A percentile compares a stretch with the other conserved stretches of the same genome.
Evolutionary conservation across 2,888 invertebrate genomes (phyloP).

Genomic region (Cephus pygmeus): DNA sequence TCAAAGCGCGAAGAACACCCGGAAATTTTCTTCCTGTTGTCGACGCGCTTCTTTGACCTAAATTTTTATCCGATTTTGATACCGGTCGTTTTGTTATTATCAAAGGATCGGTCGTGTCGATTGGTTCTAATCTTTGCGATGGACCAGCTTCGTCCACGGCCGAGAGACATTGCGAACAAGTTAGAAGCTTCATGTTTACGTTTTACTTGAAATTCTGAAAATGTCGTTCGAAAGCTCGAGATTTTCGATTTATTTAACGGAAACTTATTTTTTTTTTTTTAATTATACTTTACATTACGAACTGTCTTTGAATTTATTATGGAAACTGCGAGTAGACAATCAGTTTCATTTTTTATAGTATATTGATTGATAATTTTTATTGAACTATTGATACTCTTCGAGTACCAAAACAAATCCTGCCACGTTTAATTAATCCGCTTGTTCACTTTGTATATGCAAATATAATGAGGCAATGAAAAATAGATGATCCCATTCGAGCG

Average conservation of each 20-base stretch:
- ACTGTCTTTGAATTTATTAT: background rate
- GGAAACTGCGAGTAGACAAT: background rate
- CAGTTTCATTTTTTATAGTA: background rate
- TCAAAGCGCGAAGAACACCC: conserved; percentile 37
- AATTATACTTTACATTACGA: background rate
- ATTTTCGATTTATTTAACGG: background rate
- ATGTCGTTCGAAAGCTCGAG: background rate
- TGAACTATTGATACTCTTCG: background rate
- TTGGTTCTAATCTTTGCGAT: conserved; percentile 19
- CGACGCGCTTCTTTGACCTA: conserved; percentile 23
- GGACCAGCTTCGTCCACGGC: conserved; percentile 31
- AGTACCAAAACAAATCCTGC: background rate
- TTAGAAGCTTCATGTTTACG: conserved; percentile 47
- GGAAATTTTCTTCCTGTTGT: conserved; percentile 33
- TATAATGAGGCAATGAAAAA: background rate
- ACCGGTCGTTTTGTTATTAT: conserved; percentile 50
- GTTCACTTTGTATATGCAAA: background rate
- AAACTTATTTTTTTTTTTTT: background rate
- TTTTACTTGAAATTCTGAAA: background rate
- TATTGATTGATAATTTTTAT: background rate
- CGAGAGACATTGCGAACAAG: conserved; percentile 49
- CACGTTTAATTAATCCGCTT: background rate
- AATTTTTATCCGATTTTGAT: conserved; percentile 28
- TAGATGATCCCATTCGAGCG: background rate
- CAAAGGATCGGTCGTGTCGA: conserved; percentile 48